A percentile compares a stretch with the other conserved stretches of the same genome.
These are phyloP conservation scores for Stigmatopora nigra DNA, from an alignment of 2,113 vertebrate genomes.

Conservation along the genomic window DNA sequence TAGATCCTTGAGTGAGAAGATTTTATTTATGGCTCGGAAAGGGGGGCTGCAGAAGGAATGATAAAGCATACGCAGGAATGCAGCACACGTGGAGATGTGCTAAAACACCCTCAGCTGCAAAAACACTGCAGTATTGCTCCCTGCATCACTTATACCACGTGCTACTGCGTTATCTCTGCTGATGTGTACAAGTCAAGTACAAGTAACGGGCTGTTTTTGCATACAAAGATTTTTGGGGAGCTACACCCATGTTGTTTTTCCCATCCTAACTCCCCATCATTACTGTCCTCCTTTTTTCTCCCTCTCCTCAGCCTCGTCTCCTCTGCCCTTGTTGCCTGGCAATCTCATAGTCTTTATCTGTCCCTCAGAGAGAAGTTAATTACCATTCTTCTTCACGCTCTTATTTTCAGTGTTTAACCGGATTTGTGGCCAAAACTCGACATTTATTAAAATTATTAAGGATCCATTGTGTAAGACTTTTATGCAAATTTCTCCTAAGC, in stretches of 20 bases:
- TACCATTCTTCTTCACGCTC: constrained; percentile 23
- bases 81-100: constrained; percentile 9
- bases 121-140: constrained; percentile 11
- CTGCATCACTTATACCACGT: not conserved
- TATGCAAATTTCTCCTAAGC: not conserved
- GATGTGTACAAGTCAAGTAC: not conserved
- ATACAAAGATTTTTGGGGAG: not conserved
- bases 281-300: constrained; percentile 7
- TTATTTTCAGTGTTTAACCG: constrained; percentile 20
- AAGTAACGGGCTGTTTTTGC: not conserved
- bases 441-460: not conserved
- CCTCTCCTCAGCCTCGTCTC: not conserved
- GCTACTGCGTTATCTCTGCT: not conserved
- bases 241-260: not conserved
- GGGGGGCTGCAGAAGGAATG: constrained; percentile 20
- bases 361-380: constrained; percentile 36
- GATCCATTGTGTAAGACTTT: not conserved
- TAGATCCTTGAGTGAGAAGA: constrained; percentile 15
- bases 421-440: constrained; percentile 18
- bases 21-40: constrained; percentile 16
- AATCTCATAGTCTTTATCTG: constrained; percentile 30
- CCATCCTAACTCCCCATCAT: not conserved
- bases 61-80: constrained; percentile 15
- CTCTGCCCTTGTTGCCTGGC: constrained; percentile 10
- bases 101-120: constrained; percentile 9